Percentiles rank a stretch among this genome's conserved stretches.
These are phyloP conservation scores for Portunus trituberculatus DNA, from an alignment of 1,140 invertebrate species.

Conservation along the genomic window DNA sequence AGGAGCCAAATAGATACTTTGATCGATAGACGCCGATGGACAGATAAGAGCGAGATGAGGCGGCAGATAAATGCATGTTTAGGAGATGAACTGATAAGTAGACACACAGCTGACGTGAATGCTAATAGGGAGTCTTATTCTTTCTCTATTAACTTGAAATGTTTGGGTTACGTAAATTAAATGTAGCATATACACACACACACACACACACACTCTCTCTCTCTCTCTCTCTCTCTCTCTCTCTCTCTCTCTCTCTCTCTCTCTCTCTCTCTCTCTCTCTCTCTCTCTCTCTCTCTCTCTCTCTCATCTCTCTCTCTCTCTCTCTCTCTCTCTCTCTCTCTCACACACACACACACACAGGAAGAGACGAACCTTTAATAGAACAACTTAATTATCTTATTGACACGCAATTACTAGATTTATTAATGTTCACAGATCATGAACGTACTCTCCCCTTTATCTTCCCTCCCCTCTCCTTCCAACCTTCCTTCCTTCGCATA, in stretches of 20 bases:
- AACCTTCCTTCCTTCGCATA: neutral
- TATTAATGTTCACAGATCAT: neutral
- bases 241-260: neutral
- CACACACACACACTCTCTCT: constrained; percentile 14
- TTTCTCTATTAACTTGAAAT: no score
- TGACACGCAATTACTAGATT: neutral
- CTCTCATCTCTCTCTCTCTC: no score
- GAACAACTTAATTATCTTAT: neutral
- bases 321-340: no score
- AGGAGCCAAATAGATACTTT: neutral
- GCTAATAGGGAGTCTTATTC: neutral
- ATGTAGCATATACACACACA: no score
- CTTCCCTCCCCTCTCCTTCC: neutral
- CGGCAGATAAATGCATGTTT: neutral
- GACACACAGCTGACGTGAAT: neutral
- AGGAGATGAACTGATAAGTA: neutral
- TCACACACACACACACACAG: no score
- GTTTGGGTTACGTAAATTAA: no score
- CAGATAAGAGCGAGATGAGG: neutral
- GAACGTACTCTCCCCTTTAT: neutral
- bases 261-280: no score
- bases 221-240: neutral
- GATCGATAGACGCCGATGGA: neutral
- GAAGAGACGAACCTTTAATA: no score
- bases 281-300: no score